Evolutionary conservation across 92 coral and sea anemone species (phyloP).

Genomic region (Umimayanthus kanabou): DNA sequence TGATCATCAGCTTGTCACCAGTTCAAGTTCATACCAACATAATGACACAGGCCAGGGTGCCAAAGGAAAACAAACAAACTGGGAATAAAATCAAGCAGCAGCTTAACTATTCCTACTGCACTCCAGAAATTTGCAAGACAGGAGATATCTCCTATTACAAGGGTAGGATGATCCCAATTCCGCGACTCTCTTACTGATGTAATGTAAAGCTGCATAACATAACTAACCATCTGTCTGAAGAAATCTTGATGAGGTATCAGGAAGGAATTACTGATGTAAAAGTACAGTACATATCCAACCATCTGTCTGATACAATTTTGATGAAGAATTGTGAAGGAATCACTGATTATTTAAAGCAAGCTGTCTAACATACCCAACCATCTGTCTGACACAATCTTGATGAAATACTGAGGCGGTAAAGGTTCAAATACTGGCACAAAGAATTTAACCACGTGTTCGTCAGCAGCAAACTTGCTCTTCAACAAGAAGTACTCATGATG

Average conservation of each 20-base stretch:
- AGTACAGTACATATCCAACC: conserved; percentile 74
- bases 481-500: conserved; percentile 97
- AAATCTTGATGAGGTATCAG: conserved; percentile 91
- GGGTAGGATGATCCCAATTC: too few species aligned
- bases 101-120: too few species aligned
- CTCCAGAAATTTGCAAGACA: too few species aligned
- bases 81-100: too few species aligned
- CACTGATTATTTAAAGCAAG: not conserved
- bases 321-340: conserved; percentile 61
- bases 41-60: too few species aligned
- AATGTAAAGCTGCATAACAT: conserved; percentile 3
- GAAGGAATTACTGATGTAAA: conserved; percentile 49
- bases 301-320: conserved; percentile 90
- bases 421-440: conserved; percentile 99
- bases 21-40: too few species aligned
- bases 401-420: conserved; percentile 96
- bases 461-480: conserved; percentile 93
- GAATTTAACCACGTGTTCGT: conserved; percentile 94
- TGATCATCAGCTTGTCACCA: too few species aligned
- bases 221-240: conserved; percentile 98
- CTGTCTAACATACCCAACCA: conserved; percentile 82
- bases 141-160: too few species aligned
- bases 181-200: not conserved
- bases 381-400: conserved; percentile 95
- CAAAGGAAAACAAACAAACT: too few species aligned